Evolutionary conservation across 2,888 invertebrate genomes (phyloP), one percentile per base, ranked within the genome.

Genomic region (Heliconius sara): DNA sequence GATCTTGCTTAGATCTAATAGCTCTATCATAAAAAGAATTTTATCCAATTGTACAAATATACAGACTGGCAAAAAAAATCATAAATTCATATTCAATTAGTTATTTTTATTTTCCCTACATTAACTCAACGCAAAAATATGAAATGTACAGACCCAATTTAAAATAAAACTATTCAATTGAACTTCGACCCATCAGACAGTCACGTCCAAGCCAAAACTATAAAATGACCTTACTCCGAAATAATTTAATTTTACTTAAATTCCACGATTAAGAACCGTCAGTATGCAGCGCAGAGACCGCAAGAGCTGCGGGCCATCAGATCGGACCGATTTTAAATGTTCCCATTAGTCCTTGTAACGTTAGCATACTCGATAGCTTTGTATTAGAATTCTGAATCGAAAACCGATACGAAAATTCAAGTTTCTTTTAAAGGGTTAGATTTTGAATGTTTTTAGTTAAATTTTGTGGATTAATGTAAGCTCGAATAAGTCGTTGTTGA

Each of bases 321-420:
- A 67, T 66, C 67, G 72, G 77, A 27, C 47, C 65, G n/a, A 76
- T 63, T 71, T 52, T 71, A 77, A 71, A 43, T 47, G 70, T 79
- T 25, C 76, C 52, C 73, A 73, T 78, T 78, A 78, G 65, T 72
- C 76, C 71, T 57, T 73, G 80, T 78, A 79, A 72, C 79, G 68
- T 47, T 63, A 78, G 80, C 79, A 70, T 81, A 81, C 71, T 79
- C 70, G 76, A 75, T 66, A 70, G 57, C 43, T 27, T 67, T 43
- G 60, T 39, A 27, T 52, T 68, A 25, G 47, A 66, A 71, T 76
- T 76, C 30, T 22, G 65, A 79, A 76, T 52, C 22, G 47, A 65
- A 63, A 71, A 63, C 57, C 39, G 19, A 74, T 57, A 30, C 22
- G 39, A 63, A 30, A 39, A 65, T 65, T 34, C 25, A 25, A 19